Base-by-base conservation (phyloP, 1,140 invertebrate genomes). In the Drosophila pruinosa region DNA sequence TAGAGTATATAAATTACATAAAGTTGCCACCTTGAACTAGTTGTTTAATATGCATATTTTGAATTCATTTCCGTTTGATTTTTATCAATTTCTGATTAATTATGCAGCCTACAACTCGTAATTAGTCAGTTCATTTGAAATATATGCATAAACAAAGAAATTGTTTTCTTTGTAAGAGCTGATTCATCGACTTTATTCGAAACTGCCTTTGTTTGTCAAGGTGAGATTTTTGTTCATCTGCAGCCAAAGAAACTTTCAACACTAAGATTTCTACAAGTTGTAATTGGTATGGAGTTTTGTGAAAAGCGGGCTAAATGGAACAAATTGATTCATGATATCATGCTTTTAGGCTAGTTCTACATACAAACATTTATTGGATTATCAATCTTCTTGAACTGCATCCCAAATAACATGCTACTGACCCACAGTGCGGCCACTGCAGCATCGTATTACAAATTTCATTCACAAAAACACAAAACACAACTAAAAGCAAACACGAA, bases 391-490 rank as follows among this genome's bases (percentile, higher is more conserved):
- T 24, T 1, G 7, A 24, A 6, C 5, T 36, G 15, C 24, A 21
- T 31, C 41, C 21, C 14, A 6, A 17, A 17, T 21, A 21, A 5
- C 36, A 24, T 31, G 19, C 43, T 36, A 58, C 17, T 61, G 43
- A 47, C 50, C 61, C 68, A 71, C 68, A 65, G 68, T 71, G 34
- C 61, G 34, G 41, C 41, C 56, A 53, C 57, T 56, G 76, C 81
- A 56, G 76, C 80, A 80, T 85, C 80, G 80, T 77, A 71, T 86
- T 88, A 86, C 82, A 74, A 67, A 68, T 86, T 86, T 86, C 81
- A 86, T 86, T 86, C 81, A 86, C 82, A 86, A 86, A 80, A 86
- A 86, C 56, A 50, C 54, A 86, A 80, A 86, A 86, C 56, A 50
- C 54, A 72, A 43, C 78, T 62, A 69, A 71, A 74, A 69, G 63